These are phyloP conservation scores for Hemithea aestivaria DNA, from an alignment of 2,888 invertebrate species.

Conservation along the genomic window DNA sequence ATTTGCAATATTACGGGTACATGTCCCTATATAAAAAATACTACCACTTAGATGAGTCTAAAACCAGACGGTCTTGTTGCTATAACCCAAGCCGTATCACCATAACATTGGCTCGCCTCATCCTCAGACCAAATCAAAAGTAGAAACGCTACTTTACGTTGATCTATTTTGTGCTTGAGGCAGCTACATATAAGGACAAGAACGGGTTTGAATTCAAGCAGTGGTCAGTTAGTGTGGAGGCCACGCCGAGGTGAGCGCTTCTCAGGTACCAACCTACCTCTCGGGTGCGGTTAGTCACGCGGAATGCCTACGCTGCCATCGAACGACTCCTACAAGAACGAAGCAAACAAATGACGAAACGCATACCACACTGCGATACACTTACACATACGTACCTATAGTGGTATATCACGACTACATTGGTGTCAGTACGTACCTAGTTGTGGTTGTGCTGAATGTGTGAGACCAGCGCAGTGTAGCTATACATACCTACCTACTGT, in stretches of 20 bases:
- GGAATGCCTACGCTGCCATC: constrained; percentile 53
- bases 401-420: constrained; percentile 9
- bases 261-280: constrained; percentile 40
- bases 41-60: too few relatives aligned
- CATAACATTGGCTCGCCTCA: constrained; percentile 1
- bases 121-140: constrained; percentile 4
- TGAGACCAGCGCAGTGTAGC: constrained; percentile 22
- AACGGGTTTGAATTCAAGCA: constrained; percentile 68
- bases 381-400: constrained; percentile 14
- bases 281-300: constrained; percentile 62
- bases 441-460: constrained; percentile 21
- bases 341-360: constrained; percentile 49
- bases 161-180: constrained; percentile 40
- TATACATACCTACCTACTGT: neutral
- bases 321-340: constrained; percentile 49
- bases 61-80: too few relatives aligned
- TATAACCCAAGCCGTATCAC: too few relatives aligned
- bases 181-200: constrained; percentile 43
- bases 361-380: constrained; percentile 22
- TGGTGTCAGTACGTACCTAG: constrained; percentile 13
- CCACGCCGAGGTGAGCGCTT: constrained; percentile 66
- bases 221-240: constrained; percentile 61
- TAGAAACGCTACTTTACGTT: constrained; percentile 26
- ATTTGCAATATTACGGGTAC: too few relatives aligned
- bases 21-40: too few relatives aligned